Evolutionary conservation across 2,797 vertebrate species (phyloP), one percentile per base, ranked within the genome.

Genomic region (Phrynocephalus forsythii): DNA sequence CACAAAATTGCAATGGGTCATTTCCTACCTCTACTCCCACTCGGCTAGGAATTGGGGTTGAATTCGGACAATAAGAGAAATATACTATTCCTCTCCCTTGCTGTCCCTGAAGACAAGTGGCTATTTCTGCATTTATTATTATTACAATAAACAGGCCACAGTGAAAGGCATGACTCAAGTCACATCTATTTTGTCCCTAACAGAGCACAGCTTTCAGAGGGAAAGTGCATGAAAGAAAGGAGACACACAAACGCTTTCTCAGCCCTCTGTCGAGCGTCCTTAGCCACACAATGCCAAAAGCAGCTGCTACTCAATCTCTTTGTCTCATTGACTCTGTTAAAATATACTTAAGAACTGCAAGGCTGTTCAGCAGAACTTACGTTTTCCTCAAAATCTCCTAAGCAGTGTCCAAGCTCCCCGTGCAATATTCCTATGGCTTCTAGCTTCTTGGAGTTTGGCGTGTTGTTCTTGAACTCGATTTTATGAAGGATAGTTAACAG

Each of bases 381-480:
- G 94, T 0, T n/a, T 30, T 94, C 91, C 0, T 95, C 94, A 4
- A 93, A 52, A 83, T 95, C 90, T 88, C 96, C 94, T 90, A 95
- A 94, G 83, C 91, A 91, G 3, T 82, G 85, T 7, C 90, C 7
- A 4, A 82, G 82, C 60, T 84, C 90, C 91, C 33, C 66, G 5
- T 73, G 82, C 95, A 96, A 76, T 44, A 95, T 94, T 26, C 68
- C 88, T 18, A 95, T 68, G 95, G 93, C 68, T 28, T 83, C 0
- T 26, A 94, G 90, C 84, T 88, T 92, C 0, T 73, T 79, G 66
- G 92, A 95, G 0, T 96, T 96, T 76, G 92, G 69, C 0, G 96
- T 96, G 87, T 96, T 95, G 82, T 92, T 88, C 92, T 95, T 97
- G 95, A 97, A 97, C 30, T 89, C 89, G 0, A 96, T 95, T 15